These are phyloP conservation scores for Plagodis dolabraria DNA, from an alignment of 2,888 invertebrate genomes.

Conservation along the genomic window DNA sequence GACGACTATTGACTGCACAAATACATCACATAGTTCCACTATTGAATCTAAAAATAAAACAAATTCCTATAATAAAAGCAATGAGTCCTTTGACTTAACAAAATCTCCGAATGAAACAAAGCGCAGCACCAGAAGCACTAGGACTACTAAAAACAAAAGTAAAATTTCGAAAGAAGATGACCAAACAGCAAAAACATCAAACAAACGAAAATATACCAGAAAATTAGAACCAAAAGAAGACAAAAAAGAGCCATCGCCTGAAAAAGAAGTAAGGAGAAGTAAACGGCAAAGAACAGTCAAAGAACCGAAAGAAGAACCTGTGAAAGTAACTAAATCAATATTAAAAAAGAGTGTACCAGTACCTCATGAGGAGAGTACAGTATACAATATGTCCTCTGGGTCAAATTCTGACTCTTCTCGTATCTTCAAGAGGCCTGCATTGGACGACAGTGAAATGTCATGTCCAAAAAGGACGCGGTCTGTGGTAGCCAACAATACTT, in stretches of 20 bases:
- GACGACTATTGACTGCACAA: constrained; percentile 3
- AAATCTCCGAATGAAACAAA: constrained; percentile 17
- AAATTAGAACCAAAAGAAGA: constrained; percentile 21
- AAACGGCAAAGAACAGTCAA: constrained; percentile 53
- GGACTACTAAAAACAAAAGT: constrained; percentile 43
- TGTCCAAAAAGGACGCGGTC: constrained; percentile 56
- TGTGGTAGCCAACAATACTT: constrained; percentile 29
- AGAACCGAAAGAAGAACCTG: constrained; percentile 35
- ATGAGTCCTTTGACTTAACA: constrained; percentile 13
- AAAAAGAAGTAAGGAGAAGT: constrained; percentile 59
- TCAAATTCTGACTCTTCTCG: constrained; percentile 56
- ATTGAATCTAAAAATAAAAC: constrained; percentile 18
- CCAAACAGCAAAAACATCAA: constrained; percentile 13
- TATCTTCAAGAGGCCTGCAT: constrained; percentile 53
- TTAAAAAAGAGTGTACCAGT: constrained; percentile 39
- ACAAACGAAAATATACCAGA: constrained; percentile 29
- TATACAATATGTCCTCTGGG: constrained; percentile 61
- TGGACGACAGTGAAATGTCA: constrained; percentile 45
- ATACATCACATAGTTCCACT: constrained; percentile 9
- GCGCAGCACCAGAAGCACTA: constrained; percentile 43
- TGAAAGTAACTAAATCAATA: constrained; percentile 42
- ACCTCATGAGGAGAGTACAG: constrained; percentile 58
- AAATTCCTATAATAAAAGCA: constrained; percentile 22
- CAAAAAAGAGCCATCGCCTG: constrained; percentile 40
- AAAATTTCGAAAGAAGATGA: constrained; percentile 10